phyloP scores from a whole-genome alignment of 2,888 invertebrate species.

The Anoplius nigerrimus region DNA sequence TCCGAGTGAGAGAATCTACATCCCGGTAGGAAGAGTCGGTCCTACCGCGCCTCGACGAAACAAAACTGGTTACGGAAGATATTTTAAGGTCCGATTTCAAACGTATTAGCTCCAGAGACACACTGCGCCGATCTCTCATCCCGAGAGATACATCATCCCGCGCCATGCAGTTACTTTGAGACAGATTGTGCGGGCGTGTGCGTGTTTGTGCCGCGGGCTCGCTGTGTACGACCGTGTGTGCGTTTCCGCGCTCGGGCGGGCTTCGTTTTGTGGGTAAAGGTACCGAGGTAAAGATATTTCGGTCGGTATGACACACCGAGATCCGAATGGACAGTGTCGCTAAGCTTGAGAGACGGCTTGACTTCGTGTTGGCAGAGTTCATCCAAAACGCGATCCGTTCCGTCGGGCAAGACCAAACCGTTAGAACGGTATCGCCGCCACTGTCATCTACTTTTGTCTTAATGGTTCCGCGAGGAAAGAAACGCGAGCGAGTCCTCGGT shows the following conservation, averaged over 20 bases:
- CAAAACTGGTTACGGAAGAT: slow-evolving; percentile 20
- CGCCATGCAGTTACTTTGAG: slow-evolving; percentile 31
- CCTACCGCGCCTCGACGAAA: neutral
- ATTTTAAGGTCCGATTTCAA: slow-evolving; percentile 25
- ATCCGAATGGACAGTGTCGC: slow-evolving; percentile 49
- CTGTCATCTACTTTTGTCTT: slow-evolving; percentile 24
- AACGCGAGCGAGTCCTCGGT: too few species aligned
- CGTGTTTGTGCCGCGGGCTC: neutral
- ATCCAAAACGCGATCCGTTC: neutral
- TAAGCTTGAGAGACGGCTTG: slow-evolving; percentile 54
- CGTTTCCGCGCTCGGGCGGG: neutral
- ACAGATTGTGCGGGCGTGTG: slow-evolving; percentile 18
- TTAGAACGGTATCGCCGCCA: neutral
- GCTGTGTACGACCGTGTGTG: neutral
- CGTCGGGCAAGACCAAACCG: slow-evolving; percentile 28
- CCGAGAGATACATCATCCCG: slow-evolving; percentile 26
- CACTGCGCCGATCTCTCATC: slow-evolving; percentile 37
- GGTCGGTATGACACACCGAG: slow-evolving; percentile 57
- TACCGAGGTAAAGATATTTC: slow-evolving; percentile 61
- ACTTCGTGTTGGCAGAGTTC: slow-evolving; percentile 48
- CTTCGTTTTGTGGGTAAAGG: slow-evolving; percentile 14
- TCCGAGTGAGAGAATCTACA: too few species aligned
- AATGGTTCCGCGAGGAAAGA: neutral
- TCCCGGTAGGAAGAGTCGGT: too few species aligned
- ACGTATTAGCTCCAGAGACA: slow-evolving; percentile 21